A percentile compares a stretch with the other conserved stretches of the same genome.
phyloP scores from a whole-genome alignment of 2,888 invertebrate genomes.

The Melanostoma mellinum region DNA sequence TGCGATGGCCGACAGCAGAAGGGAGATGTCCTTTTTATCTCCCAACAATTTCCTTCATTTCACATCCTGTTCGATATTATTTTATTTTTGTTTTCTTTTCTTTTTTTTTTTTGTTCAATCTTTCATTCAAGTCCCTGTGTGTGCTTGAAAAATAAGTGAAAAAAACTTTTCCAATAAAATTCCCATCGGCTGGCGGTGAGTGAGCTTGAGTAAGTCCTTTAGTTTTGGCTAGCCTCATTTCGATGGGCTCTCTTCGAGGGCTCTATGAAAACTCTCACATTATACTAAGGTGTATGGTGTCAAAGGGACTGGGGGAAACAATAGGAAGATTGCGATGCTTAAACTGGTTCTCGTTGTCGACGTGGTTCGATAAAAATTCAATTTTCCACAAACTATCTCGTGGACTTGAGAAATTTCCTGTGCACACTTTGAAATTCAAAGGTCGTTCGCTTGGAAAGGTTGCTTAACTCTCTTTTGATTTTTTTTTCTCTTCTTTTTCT shows the following conservation, averaged over 20 bases:
- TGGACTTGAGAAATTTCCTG: conserved; percentile 19
- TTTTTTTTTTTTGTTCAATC: conserved; percentile 30
- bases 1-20: conserved; percentile 3
- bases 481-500: background rate
- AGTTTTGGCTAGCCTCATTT: conserved; percentile 41
- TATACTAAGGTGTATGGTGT: conserved; percentile 25
- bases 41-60: conserved; percentile 68
- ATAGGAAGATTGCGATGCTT: background rate
- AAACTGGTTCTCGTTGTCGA: conserved; percentile 6
- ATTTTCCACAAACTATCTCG: conserved; percentile 28
- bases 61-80: conserved; percentile 59
- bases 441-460: conserved; percentile 23
- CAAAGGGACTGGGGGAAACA: background rate
- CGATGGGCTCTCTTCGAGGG: conserved; percentile 38
- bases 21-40: conserved; percentile 32
- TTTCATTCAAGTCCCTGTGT: conserved; percentile 44
- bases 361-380: conserved; percentile 45
- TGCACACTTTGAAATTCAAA: conserved; percentile 33
- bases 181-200: conserved; percentile 40
- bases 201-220: conserved; percentile 41
- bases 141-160: conserved; percentile 33
- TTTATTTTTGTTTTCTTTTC: conserved; percentile 14
- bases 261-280: conserved; percentile 31
- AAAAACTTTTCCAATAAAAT: conserved; percentile 68
- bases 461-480: conserved; percentile 16